Base-by-base conservation (phyloP, 2,113 vertebrate species). In the Tylochromis polylepis region DNA sequence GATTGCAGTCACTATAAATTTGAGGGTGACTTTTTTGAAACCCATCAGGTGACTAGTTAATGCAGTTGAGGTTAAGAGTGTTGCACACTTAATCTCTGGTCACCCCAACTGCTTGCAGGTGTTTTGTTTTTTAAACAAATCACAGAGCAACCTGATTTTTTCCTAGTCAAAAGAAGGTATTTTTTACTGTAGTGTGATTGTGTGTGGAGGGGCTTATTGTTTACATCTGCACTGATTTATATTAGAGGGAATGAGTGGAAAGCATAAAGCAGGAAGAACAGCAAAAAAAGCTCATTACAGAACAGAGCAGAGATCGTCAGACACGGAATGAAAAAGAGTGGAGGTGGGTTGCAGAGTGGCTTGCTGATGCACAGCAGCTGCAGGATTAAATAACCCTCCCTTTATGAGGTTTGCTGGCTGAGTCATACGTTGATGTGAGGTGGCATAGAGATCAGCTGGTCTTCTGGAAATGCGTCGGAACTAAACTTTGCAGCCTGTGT, bases 231-330 rank as follows among this genome's bases (percentile, higher is more conserved):
- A 77, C 1, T 51, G 24, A 51, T 51, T 20, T 20, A 29, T 0
- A 31, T 75, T 43, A 20, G 70, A 49, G 24, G 41, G 41, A 29
- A 22, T 24, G 36, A 20, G 16, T 0, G 43, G 0, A 51, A 77
- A 51, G 70, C 43, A 77, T 77, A 51, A 51, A 31, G 43, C 24
- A 29, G 4, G 24, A 31, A 51, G 70, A 77, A 31, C 43, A 75
- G 43, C 24, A 49, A 29, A 24, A 29, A 51, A 75, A 20, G 16
- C 15, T 18, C 9, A 75, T 24, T 29, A 53, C 27, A 77, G 0
- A 51, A 5, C 72, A 31, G 46, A 77, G 27, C 29, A 31, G 0
- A 29, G 10, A 0, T n/a, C 1, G 0, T 53, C 16, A 51, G 11
- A 77, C 70, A 77, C 16, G n/a, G 70, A 51, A 53, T 77, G 70